Evolutionary conservation across 2,113 vertebrate species (phyloP).

Genomic region (Cervus canadensis): DNA sequence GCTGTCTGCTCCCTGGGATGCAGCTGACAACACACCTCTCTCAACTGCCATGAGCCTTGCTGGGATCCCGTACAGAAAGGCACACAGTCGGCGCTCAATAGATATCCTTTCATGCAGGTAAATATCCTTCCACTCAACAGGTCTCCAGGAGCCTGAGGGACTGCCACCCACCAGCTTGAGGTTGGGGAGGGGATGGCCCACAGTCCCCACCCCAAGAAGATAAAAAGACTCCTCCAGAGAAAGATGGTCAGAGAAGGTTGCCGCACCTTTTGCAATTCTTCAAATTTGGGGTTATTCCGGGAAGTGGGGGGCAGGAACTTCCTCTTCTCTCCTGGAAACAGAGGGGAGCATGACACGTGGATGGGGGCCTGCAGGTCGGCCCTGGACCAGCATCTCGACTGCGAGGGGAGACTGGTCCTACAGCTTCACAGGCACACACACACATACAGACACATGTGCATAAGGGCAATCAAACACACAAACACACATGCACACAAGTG

Average conservation of each 20-base stretch:
- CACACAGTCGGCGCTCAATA: not conserved
- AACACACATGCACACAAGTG: accelerated
- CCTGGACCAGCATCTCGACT: accelerated
- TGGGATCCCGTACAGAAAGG: accelerated
- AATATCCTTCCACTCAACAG: not conserved
- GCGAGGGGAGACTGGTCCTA: no score
- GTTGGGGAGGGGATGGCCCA: accelerated
- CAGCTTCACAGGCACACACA: no score
- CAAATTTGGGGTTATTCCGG: slow-evolving; percentile 82
- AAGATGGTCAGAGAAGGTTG: accelerated
- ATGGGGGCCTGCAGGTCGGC: not conserved
- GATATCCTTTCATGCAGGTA: not conserved
- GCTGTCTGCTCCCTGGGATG: not conserved
- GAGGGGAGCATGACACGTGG: accelerated
- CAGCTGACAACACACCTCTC: not conserved
- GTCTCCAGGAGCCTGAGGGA: accelerated
- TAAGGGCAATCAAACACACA: not conserved
- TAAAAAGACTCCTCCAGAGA: accelerated
- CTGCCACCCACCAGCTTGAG: not conserved
- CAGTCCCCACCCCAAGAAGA: no score
- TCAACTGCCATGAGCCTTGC: accelerated
- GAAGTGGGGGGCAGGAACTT: slow-evolving; percentile 85
- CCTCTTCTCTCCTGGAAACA: slow-evolving; percentile 82
- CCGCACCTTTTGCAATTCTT: slow-evolving; percentile 86
- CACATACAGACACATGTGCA: not conserved